phyloP scores from a whole-genome alignment of 2,888 invertebrate species.

The Seladonia tumulorum region DNA sequence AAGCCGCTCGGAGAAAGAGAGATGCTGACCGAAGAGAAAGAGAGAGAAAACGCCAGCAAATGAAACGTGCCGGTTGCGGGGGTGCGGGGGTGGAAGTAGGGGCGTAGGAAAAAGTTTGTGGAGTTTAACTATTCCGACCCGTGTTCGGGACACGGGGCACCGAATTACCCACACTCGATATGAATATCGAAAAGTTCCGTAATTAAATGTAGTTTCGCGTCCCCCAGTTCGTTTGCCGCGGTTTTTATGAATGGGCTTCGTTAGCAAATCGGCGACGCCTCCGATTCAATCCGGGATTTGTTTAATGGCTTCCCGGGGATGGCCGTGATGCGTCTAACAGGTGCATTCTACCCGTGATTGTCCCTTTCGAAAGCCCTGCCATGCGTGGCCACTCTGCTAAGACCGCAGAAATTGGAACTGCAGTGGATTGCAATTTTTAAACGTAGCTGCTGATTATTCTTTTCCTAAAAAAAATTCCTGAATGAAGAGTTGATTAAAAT shows the following conservation, averaged over 20 bases:
- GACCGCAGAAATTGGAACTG: too few relatives aligned
- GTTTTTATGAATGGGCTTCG: constrained; percentile 52
- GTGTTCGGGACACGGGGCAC: neutral
- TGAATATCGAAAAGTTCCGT: constrained; percentile 45
- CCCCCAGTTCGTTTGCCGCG: neutral
- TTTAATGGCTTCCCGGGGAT: neutral
- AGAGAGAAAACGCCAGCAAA: neutral
- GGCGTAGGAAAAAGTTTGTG: neutral
- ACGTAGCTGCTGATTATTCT: too few relatives aligned
- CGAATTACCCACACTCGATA: constrained; percentile 16
- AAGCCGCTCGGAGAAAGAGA: neutral
- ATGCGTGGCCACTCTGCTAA: too few relatives aligned
- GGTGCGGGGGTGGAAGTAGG: neutral
- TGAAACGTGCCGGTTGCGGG: neutral
- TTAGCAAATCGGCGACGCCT: constrained; percentile 31
- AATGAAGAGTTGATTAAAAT: too few relatives aligned
- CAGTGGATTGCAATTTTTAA: too few relatives aligned
- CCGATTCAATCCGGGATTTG: neutral
- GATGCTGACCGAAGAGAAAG: neutral
- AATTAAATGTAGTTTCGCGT: constrained; percentile 46
- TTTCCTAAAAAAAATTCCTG: too few relatives aligned
- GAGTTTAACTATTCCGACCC: neutral
- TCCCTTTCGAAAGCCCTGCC: too few relatives aligned
- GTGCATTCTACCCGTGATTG: neutral
- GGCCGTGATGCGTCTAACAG: neutral